Percentiles rank a stretch among this genome's conserved stretches.
phyloP scores from a whole-genome alignment of 2,113 vertebrate species.

The Equus quagga region DNA sequence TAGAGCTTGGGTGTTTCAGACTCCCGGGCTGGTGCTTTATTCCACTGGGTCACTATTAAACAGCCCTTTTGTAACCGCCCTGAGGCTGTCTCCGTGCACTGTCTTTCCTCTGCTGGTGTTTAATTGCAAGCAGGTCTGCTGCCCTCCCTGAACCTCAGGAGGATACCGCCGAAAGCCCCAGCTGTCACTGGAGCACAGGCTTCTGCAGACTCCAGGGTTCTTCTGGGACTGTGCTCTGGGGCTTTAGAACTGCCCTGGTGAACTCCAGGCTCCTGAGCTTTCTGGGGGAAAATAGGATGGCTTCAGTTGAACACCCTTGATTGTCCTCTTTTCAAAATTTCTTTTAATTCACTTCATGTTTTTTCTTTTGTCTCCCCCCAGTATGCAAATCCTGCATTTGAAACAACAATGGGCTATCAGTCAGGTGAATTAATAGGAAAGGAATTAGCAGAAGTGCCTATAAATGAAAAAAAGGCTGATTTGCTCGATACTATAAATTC shows the following conservation, averaged over 20 bases:
- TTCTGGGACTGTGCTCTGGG: background rate
- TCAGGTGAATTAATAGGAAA: slow-evolving; percentile 96
- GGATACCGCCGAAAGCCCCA: background rate
- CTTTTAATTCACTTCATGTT: slow-evolving; percentile 27
- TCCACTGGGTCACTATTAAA: fast-evolving
- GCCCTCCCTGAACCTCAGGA: background rate
- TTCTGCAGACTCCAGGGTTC: background rate
- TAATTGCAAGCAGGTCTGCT: no score
- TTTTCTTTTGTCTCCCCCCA: slow-evolving; percentile 83
- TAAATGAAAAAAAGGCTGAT: slow-evolving; percentile 98
- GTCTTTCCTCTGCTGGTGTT: background rate
- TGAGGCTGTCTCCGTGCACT: background rate
- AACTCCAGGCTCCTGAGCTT: background rate
- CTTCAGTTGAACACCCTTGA: background rate
- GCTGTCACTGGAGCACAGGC: background rate
- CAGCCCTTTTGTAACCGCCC: background rate
- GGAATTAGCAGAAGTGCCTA: slow-evolving; percentile 97
- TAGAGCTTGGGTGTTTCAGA: no score
- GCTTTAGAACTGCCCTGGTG: fast-evolving
- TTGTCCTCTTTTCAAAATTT: background rate
- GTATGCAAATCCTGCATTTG: slow-evolving; percentile 98
- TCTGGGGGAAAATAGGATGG: background rate
- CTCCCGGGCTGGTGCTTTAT: background rate
- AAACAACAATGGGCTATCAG: slow-evolving; percentile 97
- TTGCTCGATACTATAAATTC: slow-evolving; percentile 97